A percentile compares a stretch with the other conserved stretches of the same genome.
These are phyloP conservation scores for Salvelinus namaycush DNA, from an alignment of 2,113 vertebrate genomes.

Conservation along the genomic window DNA sequence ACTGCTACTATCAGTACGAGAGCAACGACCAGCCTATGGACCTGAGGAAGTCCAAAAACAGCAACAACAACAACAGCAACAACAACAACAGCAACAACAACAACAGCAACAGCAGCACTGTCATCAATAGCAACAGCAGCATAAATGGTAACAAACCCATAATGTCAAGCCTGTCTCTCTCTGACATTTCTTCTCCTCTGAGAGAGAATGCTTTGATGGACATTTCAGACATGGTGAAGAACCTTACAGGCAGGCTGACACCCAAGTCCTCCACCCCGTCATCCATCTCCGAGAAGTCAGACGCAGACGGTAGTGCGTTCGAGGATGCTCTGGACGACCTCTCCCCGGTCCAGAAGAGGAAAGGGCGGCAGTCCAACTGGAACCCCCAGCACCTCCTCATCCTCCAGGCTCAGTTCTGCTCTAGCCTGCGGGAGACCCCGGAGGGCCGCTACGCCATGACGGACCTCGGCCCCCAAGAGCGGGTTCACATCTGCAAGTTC, in stretches of 20 bases:
- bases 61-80: conserved; percentile 80
- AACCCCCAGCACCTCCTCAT: conserved; percentile 98
- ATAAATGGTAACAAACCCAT: conserved; percentile 76
- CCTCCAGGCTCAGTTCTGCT: conserved; percentile 96
- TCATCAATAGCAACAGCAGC: conserved; percentile 54
- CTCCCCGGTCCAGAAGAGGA: conserved; percentile 94
- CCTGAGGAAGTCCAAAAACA: conserved; percentile 92
- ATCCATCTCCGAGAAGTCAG: conserved; percentile 95
- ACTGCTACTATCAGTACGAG: conserved; percentile 87
- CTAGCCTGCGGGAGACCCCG: conserved; percentile 91
- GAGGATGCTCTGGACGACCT: conserved; percentile 96
- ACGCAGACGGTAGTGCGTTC: conserved; percentile 92
- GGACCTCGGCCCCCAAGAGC: conserved; percentile 97
- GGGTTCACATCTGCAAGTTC: conserved; percentile 99
- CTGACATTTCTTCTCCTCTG: conserved; percentile 84
- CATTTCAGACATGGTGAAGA: conserved; percentile 99
- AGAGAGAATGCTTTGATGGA: conserved; percentile 96
- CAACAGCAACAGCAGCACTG: conserved; percentile 29
- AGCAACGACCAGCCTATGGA: conserved; percentile 96
- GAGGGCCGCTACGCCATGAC: conserved; percentile 98
- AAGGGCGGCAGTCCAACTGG: conserved; percentile 98
- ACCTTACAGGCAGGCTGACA: conserved; percentile 94
- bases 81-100: conserved; percentile 85
- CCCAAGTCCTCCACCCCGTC: conserved; percentile 97
- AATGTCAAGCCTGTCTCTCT: conserved; percentile 77